Percentiles rank a stretch among this genome's conserved stretches.
These are phyloP conservation scores for Coenonympha arcania DNA, from an alignment of 2,888 invertebrate genomes.

Conservation along the genomic window DNA sequence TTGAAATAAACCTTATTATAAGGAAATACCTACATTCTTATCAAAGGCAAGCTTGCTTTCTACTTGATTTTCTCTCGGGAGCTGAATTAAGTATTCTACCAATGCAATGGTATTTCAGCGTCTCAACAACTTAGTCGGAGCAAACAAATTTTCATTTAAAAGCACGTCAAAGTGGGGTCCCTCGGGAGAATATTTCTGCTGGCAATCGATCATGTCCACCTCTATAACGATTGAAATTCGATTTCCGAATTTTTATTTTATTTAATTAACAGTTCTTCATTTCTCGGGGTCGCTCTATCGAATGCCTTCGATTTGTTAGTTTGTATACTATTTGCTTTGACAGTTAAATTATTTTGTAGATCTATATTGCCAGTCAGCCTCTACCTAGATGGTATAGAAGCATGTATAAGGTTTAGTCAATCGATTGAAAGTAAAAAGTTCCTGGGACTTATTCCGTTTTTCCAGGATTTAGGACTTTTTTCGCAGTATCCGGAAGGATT, in stretches of 20 bases:
- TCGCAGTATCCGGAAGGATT: too few species aligned
- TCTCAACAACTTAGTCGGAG: slow-evolving; percentile 20
- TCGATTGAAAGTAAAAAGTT: too few species aligned
- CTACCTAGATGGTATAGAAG: too few species aligned
- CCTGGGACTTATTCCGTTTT: too few species aligned
- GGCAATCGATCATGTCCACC: background rate
- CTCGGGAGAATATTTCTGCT: background rate
- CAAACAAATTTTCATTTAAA: slow-evolving; percentile 28
- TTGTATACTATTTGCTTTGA: too few species aligned
- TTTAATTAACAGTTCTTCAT: too few species aligned
- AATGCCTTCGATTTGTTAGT: too few species aligned
- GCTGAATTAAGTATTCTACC: background rate
- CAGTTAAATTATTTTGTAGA: too few species aligned
- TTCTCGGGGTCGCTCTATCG: too few species aligned
- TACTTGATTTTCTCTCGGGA: background rate
- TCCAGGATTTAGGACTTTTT: too few species aligned
- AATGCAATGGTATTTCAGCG: background rate
- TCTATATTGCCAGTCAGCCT: too few species aligned
- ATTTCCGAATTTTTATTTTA: background rate
- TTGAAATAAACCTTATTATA: background rate
- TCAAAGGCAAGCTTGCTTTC: background rate
- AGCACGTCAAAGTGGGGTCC: slow-evolving; percentile 33
- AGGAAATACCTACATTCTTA: background rate
- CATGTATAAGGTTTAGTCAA: too few species aligned
- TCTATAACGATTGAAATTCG: background rate